Percentiles rank a stretch among this genome's conserved stretches.
Conservation (phyloP, 1,140 invertebrate species). For the Zeugodacus cucurbitae region DNA sequence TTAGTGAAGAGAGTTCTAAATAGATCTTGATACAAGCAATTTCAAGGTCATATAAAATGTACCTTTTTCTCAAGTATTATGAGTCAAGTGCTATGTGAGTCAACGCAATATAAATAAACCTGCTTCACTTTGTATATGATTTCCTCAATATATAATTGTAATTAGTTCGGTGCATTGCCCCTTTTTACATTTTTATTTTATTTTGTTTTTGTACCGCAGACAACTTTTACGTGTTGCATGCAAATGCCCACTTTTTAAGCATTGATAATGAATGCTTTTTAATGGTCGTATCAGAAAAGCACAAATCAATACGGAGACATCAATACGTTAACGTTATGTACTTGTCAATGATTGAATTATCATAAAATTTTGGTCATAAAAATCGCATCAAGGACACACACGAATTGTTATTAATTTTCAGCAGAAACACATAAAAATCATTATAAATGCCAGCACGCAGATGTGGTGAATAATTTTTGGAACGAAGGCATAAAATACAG, state of each 20-base stretch:
- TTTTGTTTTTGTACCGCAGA: too few species aligned
- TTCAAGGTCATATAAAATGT: not conserved
- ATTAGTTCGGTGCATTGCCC: not conserved
- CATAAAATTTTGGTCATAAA: constrained; percentile 22
- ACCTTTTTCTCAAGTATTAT: too few species aligned
- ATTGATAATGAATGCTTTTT: not conserved
- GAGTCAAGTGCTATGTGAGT: not conserved
- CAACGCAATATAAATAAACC: not conserved
- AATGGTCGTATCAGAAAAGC: not conserved
- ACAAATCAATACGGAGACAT: not conserved
- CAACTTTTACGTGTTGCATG: not conserved
- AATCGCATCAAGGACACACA: constrained; percentile 4
- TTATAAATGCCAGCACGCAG: not conserved
- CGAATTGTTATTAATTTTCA: not conserved
- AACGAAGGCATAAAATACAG: not conserved
- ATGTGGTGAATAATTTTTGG: not conserved
- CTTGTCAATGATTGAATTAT: constrained; percentile 14
- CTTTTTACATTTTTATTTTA: too few species aligned
- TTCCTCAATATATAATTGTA: not conserved
- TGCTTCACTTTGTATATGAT: not conserved
- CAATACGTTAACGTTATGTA: not conserved
- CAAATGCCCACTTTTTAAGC: not conserved
- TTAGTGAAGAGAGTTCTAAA: too few species aligned
- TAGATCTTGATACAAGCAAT: not conserved
- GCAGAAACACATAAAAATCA: not conserved